A percentile compares a stretch with the other conserved stretches of the same genome.
Conservation (phyloP, 2,113 vertebrate genomes). For the Thermophis baileyi region DNA sequence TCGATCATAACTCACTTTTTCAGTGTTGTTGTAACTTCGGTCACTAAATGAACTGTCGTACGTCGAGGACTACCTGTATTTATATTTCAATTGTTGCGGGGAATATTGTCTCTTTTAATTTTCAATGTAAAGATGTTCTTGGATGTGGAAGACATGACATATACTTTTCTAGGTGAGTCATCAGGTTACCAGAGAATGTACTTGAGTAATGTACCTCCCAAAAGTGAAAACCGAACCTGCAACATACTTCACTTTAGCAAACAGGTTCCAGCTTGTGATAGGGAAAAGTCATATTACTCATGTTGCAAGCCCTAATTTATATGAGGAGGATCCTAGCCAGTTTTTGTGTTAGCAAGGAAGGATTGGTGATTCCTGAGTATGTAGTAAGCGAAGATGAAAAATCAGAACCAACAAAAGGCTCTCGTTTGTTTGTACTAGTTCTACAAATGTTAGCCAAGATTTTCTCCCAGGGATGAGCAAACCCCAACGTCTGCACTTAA, state of each 20-base stretch:
- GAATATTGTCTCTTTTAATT: background rate
- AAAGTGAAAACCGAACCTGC: constrained; percentile 18
- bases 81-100: background rate
- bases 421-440: background rate
- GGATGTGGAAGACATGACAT: constrained; percentile 6
- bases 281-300: constrained; percentile 39
- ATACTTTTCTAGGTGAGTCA: background rate
- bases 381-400: constrained; percentile 28
- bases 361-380: constrained; percentile 50
- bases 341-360: constrained; percentile 40
- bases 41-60: too few relatives aligned
- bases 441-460: background rate
- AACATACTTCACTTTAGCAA: constrained; percentile 11
- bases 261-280: constrained; percentile 29
- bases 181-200: constrained; percentile 18
- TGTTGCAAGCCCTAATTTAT: constrained; percentile 54
- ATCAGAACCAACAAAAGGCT: constrained; percentile 28
- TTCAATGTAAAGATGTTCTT: background rate
- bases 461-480: constrained; percentile 18
- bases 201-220: background rate
- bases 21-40: too few relatives aligned
- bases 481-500: background rate
- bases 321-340: constrained; percentile 39
- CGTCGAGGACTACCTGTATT: background rate
- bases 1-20: too few relatives aligned